A percentile compares a stretch with the other conserved stretches of the same genome.
Evolutionary conservation across 2,113 vertebrate species (phyloP).

Genomic region (Okapia johnstoni): DNA sequence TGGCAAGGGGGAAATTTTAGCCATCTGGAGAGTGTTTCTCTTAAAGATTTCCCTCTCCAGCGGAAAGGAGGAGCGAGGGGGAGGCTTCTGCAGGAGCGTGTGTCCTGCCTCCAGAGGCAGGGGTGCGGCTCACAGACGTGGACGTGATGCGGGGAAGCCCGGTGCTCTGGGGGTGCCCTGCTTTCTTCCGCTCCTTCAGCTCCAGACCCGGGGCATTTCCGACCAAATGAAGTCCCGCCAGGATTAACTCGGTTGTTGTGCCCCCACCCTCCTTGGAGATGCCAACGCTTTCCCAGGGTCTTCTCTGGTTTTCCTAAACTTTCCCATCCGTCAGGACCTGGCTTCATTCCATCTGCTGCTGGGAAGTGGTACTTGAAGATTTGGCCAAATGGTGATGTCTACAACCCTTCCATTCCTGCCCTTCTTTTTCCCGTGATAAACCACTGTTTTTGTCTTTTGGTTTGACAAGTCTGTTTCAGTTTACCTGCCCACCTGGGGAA

Average conservation of each 20-base stretch:
- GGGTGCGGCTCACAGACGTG: fast-evolving
- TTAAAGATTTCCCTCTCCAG: slow-evolving; percentile 27
- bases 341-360: not conserved
- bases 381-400: not conserved
- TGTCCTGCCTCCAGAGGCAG: not conserved
- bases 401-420: fast-evolving
- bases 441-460: not conserved
- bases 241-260: fast-evolving
- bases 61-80: not conserved
- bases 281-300: not conserved
- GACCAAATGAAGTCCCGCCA: not conserved
- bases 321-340: not conserved
- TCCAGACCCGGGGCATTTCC: not conserved
- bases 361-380: not conserved
- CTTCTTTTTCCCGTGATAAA: not conserved
- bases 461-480: not conserved
- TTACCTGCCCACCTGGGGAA: fast-evolving
- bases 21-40: slow-evolving; percentile 29
- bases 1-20: slow-evolving; percentile 2
- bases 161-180: not conserved
- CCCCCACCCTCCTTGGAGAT: fast-evolving
- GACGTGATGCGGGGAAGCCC: fast-evolving
- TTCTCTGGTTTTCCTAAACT: not conserved
- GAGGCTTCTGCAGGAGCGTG: not conserved
- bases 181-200: not conserved